Evolutionary conservation across 2,888 invertebrate genomes (phyloP), one percentile per base, ranked within the genome.

Genomic region (Drosophila longiperda): DNA sequence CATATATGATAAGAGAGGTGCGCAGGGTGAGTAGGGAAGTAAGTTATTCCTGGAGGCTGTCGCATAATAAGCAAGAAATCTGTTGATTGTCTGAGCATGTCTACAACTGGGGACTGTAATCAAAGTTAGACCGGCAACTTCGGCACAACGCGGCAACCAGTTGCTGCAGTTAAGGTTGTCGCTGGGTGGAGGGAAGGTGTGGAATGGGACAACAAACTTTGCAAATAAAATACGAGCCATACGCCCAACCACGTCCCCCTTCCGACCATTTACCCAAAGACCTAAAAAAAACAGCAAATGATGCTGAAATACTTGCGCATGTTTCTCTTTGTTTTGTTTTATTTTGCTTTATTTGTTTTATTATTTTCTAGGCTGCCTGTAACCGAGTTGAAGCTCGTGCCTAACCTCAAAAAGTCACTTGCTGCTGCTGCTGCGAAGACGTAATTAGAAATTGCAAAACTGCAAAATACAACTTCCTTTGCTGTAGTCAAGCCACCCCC

Each of bases 1-100:
- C 77, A 76, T 62, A 75, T 53, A 66, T 50, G 58, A 17, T 54
- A 34, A 45, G 54, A 34, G 59, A 1, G 26, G 42, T 15, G 17
- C 8, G 4, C 4, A 3, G 32, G 33, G 29, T 4, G 49, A 7
- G 42, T 26, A 9, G 60, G 7, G 15, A 9, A 17, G 32, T 23
- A 45, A 20, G 32, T 62, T 49, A 12, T 53, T 66, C 54, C 45
- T 71, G 33, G 55, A 70, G 77, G 75, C 74, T 73, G 75, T 75
- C 87, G 75, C 78, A 83, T 87, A 83, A 87, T 87, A 80, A 83
- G 80, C 81, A 80, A 78, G 78, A 87, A 83, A 83, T 86, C 83
- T 79, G 86, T 82, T 82, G 82, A 75, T 79, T 75, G 82, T 73
- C 60, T 66, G 59, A 48, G 58, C 48, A 32, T 29, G 55, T 45